Percentiles rank a stretch among this genome's conserved stretches.
Evolutionary conservation across 2,888 invertebrate genomes (phyloP).

Genomic region (Agrilus cyanescens): DNA sequence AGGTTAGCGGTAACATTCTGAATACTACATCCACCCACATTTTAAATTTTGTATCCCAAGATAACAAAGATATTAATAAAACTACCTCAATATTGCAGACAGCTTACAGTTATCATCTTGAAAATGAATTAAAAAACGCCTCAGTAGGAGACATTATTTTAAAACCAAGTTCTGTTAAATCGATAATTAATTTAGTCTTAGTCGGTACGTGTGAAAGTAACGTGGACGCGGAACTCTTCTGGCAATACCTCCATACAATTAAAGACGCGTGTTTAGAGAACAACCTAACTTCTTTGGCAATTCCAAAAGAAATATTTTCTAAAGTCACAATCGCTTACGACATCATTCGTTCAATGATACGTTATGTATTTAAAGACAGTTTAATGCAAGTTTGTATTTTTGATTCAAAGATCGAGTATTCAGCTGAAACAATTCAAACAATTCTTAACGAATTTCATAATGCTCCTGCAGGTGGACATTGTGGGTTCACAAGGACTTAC

Average conservation of each 20-base stretch:
- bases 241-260: not conserved
- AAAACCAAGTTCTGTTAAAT: too few relatives aligned
- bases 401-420: not conserved
- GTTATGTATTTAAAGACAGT: slow-evolving; percentile 4
- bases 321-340: slow-evolving; percentile 1
- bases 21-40: too few relatives aligned
- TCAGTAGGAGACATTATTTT: too few relatives aligned
- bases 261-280: not conserved
- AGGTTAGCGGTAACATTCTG: too few relatives aligned
- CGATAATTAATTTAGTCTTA: slow-evolving; percentile 1
- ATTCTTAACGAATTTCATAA: not conserved
- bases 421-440: too few relatives aligned
- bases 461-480: slow-evolving; percentile 9
- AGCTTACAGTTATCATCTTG: too few relatives aligned
- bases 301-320: not conserved
- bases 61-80: too few relatives aligned
- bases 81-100: too few relatives aligned
- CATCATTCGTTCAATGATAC: slow-evolving; percentile 2
- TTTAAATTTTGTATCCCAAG: too few relatives aligned
- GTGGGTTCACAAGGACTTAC: slow-evolving; percentile 8
- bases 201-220: not conserved
- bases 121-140: too few relatives aligned
- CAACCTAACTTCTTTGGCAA: slow-evolving; percentile 1
- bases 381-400: slow-evolving; percentile 5
- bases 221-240: slow-evolving; percentile 4